Conservation (phyloP, 30 jellyfish, hydroid and myxozoan species). For the Aurelia sp. region DNA sequence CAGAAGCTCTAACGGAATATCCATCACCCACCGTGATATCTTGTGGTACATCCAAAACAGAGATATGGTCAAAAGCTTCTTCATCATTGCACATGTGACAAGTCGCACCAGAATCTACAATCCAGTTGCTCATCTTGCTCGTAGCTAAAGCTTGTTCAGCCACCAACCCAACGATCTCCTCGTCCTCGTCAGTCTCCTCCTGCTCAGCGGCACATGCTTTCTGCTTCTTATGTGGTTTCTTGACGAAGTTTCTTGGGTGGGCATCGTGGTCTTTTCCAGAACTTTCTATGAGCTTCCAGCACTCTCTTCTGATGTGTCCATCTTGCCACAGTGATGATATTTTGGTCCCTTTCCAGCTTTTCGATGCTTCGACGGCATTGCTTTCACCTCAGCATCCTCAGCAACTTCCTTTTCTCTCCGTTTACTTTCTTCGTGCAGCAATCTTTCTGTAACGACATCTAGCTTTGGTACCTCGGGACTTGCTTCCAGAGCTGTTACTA, state of each 20-base stretch:
- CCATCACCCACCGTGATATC: not conserved
- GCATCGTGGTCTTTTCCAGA: too few species aligned
- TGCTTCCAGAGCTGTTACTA: constrained; percentile 82
- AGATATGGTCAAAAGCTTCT: too few species aligned
- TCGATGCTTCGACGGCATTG: constrained; percentile 5
- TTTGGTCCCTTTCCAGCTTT: constrained; percentile 18
- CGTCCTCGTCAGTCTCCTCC: constrained; percentile 3
- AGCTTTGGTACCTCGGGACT: constrained; percentile 54
- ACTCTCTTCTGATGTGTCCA: constrained; percentile 55
- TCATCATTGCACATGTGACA: constrained; percentile 58
- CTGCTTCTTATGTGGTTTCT: not conserved
- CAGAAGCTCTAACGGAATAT: constrained; percentile 26
- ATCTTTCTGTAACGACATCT: constrained; percentile 63
- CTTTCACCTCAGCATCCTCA: constrained; percentile 5
- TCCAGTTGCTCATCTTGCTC: constrained; percentile 36
- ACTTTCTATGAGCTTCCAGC: constrained; percentile 7
- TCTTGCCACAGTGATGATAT: constrained; percentile 65
- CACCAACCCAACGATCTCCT: constrained; percentile 22
- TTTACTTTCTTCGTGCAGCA: constrained; percentile 61
- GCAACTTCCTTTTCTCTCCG: constrained; percentile 27
- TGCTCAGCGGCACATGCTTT: constrained; percentile 42
- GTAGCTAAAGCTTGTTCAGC: not conserved
- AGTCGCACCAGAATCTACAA: constrained; percentile 78
- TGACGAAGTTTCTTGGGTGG: not conserved
- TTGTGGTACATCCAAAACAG: too few species aligned